Percentiles rank a stretch among this genome's conserved stretches.
Evolutionary conservation across 2,113 vertebrate genomes (phyloP).

Genomic region (Carassius carassius): DNA sequence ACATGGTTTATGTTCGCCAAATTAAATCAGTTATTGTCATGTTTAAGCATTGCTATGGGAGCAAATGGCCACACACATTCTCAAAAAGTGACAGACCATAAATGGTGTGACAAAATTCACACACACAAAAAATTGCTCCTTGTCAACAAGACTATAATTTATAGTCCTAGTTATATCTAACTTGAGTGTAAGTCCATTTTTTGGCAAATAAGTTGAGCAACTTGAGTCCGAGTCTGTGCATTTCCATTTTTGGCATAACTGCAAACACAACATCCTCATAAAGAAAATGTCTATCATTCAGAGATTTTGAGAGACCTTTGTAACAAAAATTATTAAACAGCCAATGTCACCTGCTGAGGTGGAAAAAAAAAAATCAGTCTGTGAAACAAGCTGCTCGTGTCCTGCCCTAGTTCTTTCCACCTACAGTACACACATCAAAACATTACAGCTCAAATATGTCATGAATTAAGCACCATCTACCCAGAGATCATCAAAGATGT

Average conservation of each 20-base stretch:
- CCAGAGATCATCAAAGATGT: constrained; percentile 25
- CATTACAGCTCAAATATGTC: not conserved
- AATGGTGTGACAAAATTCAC: too few species aligned
- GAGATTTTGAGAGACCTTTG: not conserved
- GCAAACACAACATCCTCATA: not conserved
- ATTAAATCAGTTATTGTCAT: not conserved
- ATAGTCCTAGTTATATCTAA: not conserved
- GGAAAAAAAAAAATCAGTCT: not conserved
- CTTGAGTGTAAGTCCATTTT: not conserved
- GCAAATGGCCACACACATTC: not conserved
- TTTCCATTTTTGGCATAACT: not conserved
- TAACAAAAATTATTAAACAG: not conserved
- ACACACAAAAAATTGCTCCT: not conserved
- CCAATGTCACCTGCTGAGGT: not conserved
- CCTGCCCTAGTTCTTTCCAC: constrained; percentile 16
- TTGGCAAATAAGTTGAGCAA: not conserved
- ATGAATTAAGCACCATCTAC: constrained; percentile 1
- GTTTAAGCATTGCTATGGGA: not conserved
- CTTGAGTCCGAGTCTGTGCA: not conserved
- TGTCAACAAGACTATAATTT: not conserved
- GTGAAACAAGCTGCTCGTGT: constrained; percentile 8
- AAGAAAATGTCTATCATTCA: not conserved
- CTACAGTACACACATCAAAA: constrained; percentile 12
- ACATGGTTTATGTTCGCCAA: not conserved
- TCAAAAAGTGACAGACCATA: too few species aligned